Conservation (phyloP, 2,797 vertebrate genomes). For the Melanotaenia trifasciata region DNA sequence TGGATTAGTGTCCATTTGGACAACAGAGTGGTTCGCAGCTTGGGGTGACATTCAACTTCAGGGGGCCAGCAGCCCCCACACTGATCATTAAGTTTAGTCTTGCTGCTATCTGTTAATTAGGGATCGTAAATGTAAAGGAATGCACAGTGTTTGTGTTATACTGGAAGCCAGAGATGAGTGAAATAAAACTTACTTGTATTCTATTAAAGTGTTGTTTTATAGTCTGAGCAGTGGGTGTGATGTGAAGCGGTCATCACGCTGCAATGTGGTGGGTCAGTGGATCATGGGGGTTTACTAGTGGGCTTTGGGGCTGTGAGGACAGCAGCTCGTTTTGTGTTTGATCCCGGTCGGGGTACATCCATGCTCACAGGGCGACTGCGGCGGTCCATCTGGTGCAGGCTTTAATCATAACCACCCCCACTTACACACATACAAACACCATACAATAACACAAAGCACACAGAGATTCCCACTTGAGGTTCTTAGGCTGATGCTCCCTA, state of each 20-base stretch:
- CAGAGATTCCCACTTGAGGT: slow-evolving; percentile 30
- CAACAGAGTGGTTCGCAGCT: slow-evolving; percentile 77
- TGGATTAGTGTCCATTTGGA: slow-evolving; percentile 84
- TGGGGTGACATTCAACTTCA: slow-evolving; percentile 81
- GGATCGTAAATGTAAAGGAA: not conserved
- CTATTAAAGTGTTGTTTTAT: not conserved
- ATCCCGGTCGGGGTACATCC: slow-evolving; percentile 83
- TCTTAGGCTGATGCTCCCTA: slow-evolving; percentile 39
- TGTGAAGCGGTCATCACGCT: slow-evolving; percentile 21
- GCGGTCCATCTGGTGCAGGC: slow-evolving; percentile 85
- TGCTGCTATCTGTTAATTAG: slow-evolving; percentile 22
- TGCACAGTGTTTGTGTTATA: not conserved
- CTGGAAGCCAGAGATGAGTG: not conserved
- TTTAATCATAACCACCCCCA: slow-evolving; percentile 77
- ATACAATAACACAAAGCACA: slow-evolving; percentile 25
- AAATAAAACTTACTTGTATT: not conserved
- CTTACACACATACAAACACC: slow-evolving; percentile 23
- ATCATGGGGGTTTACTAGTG: slow-evolving; percentile 42
- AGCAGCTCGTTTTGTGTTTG: slow-evolving; percentile 79
- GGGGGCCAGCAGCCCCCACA: slow-evolving; percentile 56
- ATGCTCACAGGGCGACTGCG: slow-evolving; percentile 78
- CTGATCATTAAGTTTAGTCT: slow-evolving; percentile 50
- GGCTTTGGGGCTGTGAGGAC: slow-evolving; percentile 60
- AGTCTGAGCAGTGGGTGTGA: slow-evolving; percentile 8
- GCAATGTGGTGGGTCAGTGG: slow-evolving; percentile 53